A percentile compares a stretch with the other conserved stretches of the same genome.
Conservation (phyloP, 2,797 vertebrate species). For the Leucoraja ocellata region DNA sequence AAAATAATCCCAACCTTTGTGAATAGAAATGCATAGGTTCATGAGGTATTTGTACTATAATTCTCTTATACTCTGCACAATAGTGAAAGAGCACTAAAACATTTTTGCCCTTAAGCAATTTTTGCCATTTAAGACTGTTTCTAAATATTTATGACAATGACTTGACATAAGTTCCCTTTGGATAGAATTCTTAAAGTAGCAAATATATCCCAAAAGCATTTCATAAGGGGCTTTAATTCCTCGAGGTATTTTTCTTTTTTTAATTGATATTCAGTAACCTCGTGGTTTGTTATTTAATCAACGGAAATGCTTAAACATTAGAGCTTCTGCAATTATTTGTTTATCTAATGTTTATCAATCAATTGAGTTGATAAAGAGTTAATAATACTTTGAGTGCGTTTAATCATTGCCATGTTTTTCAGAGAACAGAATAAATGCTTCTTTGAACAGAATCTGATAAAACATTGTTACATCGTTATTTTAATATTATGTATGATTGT, state of each 20-base stretch:
- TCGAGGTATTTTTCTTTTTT: background rate
- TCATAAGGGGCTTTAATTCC: background rate
- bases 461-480: background rate
- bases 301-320: background rate
- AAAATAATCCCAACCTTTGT: background rate
- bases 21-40: background rate
- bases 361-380: background rate
- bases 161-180: too few relatives aligned
- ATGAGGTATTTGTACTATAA: background rate
- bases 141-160: constrained; percentile 8
- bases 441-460: background rate
- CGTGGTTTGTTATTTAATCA: background rate
- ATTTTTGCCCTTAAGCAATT: constrained; percentile 8
- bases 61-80: background rate
- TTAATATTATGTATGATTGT: constrained; percentile 10
- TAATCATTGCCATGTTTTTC: background rate
- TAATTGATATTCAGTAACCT: background rate
- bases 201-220: too few relatives aligned
- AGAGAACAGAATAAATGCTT: background rate
- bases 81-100: background rate
- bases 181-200: too few relatives aligned
- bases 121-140: background rate
- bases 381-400: background rate
- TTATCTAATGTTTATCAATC: background rate
- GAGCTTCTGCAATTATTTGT: background rate